These are phyloP conservation scores for Ormyrus nitidulus DNA, from an alignment of 2,888 invertebrate genomes.

Conservation along the genomic window DNA sequence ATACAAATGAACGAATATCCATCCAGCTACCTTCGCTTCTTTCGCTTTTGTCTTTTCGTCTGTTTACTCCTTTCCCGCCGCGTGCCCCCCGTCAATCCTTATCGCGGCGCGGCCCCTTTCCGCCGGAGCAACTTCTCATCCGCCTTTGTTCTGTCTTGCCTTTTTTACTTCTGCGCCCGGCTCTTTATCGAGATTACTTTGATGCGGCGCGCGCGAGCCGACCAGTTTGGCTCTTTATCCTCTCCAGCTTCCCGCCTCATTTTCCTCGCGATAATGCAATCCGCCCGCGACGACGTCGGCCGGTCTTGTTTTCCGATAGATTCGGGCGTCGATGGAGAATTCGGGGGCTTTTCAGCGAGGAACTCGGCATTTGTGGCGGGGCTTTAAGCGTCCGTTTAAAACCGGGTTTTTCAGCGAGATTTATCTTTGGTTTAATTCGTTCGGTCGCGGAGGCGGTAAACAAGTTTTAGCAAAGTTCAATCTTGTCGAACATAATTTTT, in stretches of 20 bases:
- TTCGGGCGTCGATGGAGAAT: too few relatives aligned
- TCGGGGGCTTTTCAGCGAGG: too few relatives aligned
- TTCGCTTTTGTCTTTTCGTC: not conserved
- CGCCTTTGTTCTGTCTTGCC: constrained; percentile 10
- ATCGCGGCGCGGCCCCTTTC: not conserved
- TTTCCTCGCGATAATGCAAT: constrained; percentile 28
- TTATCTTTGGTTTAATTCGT: too few relatives aligned
- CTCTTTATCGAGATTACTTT: constrained; percentile 28
- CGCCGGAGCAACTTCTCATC: not conserved
- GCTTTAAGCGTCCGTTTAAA: too few relatives aligned
- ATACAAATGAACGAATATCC: not conserved
- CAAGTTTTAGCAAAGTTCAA: too few relatives aligned
- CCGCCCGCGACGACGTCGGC: not conserved
- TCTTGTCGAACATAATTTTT: too few relatives aligned
- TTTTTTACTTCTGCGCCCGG: constrained; percentile 8
- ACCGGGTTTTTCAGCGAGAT: too few relatives aligned
- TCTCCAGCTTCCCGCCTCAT: constrained; percentile 7
- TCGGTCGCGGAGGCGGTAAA: too few relatives aligned
- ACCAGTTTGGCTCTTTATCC: not conserved
- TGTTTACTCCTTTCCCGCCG: not conserved
- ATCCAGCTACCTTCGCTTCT: not conserved
- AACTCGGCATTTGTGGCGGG: too few relatives aligned
- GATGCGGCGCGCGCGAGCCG: not conserved
- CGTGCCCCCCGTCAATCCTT: constrained; percentile 7
- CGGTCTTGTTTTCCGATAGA: too few relatives aligned